Evolutionary conservation across 2,888 invertebrate genomes (phyloP).

Genomic region (Papilio protenor): DNA sequence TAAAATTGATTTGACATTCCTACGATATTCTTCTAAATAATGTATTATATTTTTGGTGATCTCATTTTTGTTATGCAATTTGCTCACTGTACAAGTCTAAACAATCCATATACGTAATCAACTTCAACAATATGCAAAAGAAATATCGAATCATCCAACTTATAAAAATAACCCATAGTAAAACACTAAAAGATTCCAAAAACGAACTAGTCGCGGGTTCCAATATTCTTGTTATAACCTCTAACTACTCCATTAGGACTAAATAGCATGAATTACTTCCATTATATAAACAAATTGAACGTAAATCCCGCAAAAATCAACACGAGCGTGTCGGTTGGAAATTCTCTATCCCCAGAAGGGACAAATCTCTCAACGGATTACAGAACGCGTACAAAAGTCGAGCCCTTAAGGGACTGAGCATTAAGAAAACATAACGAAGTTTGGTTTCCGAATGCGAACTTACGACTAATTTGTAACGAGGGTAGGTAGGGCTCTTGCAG

Average conservation of each 20-base stretch:
- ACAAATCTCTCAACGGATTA: conserved; percentile 39
- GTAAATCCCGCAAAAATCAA: conserved; percentile 12
- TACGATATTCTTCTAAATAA: background rate
- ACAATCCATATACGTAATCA: background rate
- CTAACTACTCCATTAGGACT: background rate
- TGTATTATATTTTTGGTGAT: background rate
- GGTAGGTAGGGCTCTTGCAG: conserved; percentile 37
- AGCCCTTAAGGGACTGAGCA: conserved; percentile 30
- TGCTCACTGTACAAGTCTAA: background rate
- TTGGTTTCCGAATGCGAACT: conserved; percentile 42
- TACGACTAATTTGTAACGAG: conserved; percentile 43
- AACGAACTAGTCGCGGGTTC: background rate
- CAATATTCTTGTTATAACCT: background rate
- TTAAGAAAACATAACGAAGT: conserved; percentile 45
- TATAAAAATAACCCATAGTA: background rate
- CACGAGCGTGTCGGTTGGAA: conserved; percentile 16
- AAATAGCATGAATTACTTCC: background rate
- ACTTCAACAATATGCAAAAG: background rate
- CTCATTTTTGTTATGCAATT: background rate
- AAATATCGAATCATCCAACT: background rate
- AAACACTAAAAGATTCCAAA: background rate
- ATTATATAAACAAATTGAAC: conserved; percentile 18
- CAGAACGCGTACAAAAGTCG: conserved; percentile 30
- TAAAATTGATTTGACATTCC: background rate
- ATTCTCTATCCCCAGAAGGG: conserved; percentile 22